Evolutionary conservation across 1,140 invertebrate species (phyloP).

Genomic region (Latrodectus geometricus): DNA sequence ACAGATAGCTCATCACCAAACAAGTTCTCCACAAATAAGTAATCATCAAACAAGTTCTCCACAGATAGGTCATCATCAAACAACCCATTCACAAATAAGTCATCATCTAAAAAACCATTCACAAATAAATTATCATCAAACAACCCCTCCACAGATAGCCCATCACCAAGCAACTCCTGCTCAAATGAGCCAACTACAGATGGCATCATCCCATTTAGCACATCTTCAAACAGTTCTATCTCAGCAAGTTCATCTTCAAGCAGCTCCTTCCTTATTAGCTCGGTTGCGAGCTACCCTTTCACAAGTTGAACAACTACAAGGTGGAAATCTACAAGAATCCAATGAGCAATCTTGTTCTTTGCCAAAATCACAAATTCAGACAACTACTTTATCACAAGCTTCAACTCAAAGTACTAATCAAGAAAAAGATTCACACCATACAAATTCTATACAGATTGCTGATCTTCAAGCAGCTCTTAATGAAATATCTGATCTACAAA

Average conservation of each 20-base stretch:
- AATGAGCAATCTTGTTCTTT: not conserved
- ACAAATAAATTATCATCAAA: not conserved
- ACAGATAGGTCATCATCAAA: not conserved
- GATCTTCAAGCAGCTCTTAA: not conserved
- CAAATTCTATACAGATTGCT: not conserved
- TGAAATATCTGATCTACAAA: not conserved
- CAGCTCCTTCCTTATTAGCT: not conserved
- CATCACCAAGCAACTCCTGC: not conserved
- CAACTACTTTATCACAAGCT: not conserved
- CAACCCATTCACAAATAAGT: not conserved
- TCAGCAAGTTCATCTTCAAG: not conserved
- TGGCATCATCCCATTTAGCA: not conserved
- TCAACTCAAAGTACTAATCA: not conserved
- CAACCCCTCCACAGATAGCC: not conserved
- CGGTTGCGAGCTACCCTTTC: not conserved
- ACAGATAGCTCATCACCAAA: not conserved
- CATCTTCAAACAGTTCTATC: not conserved
- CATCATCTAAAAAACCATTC: not conserved
- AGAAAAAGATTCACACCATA: not conserved
- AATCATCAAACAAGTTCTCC: too few species aligned
- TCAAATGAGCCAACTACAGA: not conserved
- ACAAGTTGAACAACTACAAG: not conserved
- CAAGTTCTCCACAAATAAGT: not conserved
- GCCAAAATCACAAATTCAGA: not conserved
- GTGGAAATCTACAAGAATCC: not conserved